Base-by-base conservation (phyloP, 2,113 vertebrate genomes). In the Myocastor coypus region DNA sequence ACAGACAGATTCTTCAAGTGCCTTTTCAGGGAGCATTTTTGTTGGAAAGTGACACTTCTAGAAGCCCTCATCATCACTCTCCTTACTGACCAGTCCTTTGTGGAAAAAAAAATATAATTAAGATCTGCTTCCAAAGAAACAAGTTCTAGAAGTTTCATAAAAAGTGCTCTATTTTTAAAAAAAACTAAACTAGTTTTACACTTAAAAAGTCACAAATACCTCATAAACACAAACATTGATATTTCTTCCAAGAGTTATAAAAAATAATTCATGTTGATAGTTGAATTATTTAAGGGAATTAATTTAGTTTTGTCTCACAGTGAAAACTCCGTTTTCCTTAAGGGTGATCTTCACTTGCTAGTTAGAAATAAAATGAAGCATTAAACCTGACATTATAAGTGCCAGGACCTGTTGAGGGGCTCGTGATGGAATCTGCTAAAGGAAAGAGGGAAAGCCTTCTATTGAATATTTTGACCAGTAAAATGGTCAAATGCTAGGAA, bases 221-320 rank as follows among this genome's bases (percentile, higher is more conserved):
- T 0, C 89, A 55, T 50, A 96, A 90, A 61, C 40, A 87, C 5
- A 82, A 69, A 9, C 83, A 83, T 61, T 64, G 37, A 8, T 93
- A 63, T 66, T 94, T 96, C 83, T 61, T 59, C 46, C 37, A 97
- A 63, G 91, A 84, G 81, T 64, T 96, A 91, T 69, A 87, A 30
- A 94, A 93, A 4, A 91, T 91, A 11, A 3, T 93, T 96, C 75
- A 19, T 95, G 57, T 92, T 32, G 87, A 91, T 91, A 96, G 42
- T 28, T 69, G 96, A 92, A 91, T 96, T 95, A 28, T 94, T 96
- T 96, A 40, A 68, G 78, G 71, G 24, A 40, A 64, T 61, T 87
- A 28, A 95, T 96, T 97, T 90, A 88, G 5, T 40, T 94, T 80
- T 57, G 64, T 97, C 66, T 98, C 95, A 91, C 0, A 22, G 42